Base-by-base conservation (phyloP, 2,797 vertebrate species). In the Eptatretus atami region DNA sequence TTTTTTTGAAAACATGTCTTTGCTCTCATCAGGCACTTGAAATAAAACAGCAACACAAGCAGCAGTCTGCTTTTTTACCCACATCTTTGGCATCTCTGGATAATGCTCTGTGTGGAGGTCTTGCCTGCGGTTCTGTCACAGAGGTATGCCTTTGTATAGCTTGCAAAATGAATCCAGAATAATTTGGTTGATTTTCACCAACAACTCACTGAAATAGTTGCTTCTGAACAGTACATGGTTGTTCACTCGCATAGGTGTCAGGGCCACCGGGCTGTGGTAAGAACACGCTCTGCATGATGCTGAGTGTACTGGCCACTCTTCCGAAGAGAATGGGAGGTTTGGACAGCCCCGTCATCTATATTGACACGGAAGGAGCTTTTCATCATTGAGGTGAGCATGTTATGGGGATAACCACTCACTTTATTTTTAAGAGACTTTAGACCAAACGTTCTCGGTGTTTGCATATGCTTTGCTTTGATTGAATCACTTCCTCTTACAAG, bases 201-300 rank as follows among this genome's bases (percentile, higher is more conserved):
- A 15, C 52, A 54, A 19, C 19, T 19, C 31, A 52, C 10, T 53
- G 52, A 15, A 25, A 31, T 13, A 12, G 10, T 24, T 19, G 31
- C 52, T 9, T 44, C 6, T 15, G 53, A 53, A 52, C 15, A 53
- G n/a, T 25, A 15, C 11, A 9, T 6, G 64, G 53, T 53, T 64
- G 10, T 66, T 53, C 54, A 24, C 52, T 53, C 31, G 6, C 31
- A 44, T 67, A 84, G 81, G 70, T 83, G 70, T 76, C 78, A 12
- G 77, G 81, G 15, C 80, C 80, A 24, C 78, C 81, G 31, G 81
- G 80, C 66, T 82, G 80, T 73, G 81, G 82, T n/a, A 83, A 84
- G 74, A n/a, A 82, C 77, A 68, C 80, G 1, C 74, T 84, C 71
- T 84, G 81, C 68, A 73, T 81, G 65, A 80, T 81, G 79, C 66